Evolutionary conservation across 2,888 invertebrate genomes (phyloP).

Genomic region (Polydesmus complanatus): DNA sequence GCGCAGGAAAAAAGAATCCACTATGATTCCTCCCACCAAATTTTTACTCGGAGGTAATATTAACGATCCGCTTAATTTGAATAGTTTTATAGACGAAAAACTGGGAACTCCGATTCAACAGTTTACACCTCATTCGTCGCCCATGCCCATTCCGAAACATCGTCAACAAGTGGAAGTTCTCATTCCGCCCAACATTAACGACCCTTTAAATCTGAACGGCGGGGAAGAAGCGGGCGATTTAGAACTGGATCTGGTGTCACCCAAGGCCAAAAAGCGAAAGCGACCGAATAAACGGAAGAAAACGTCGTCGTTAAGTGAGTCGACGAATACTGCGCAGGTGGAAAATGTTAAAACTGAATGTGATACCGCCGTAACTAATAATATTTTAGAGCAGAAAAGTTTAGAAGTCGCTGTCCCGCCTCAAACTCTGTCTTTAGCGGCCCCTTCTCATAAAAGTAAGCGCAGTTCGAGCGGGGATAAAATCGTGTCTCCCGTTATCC

Average conservation of each 20-base stretch:
- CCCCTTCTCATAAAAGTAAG: not conserved
- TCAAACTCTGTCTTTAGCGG: not conserved
- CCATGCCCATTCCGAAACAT: slow-evolving; percentile 66
- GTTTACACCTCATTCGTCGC: slow-evolving; percentile 82
- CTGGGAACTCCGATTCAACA: slow-evolving; percentile 29
- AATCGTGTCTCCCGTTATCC: slow-evolving; percentile 82
- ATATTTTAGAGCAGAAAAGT: no score
- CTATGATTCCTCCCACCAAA: slow-evolving; percentile 71
- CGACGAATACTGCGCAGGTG: not conserved
- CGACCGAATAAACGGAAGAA: slow-evolving; percentile 21
- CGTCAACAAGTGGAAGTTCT: slow-evolving; percentile 61
- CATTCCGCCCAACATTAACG: slow-evolving; percentile 81
- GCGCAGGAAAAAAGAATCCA: slow-evolving; percentile 52
- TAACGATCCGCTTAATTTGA: slow-evolving; percentile 83
- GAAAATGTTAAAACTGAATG: not conserved
- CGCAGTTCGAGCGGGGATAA: slow-evolving; percentile 42
- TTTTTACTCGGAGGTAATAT: slow-evolving; percentile 90
- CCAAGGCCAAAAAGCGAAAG: slow-evolving; percentile 23
- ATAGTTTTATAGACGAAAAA: slow-evolving; percentile 52
- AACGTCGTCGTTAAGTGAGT: not conserved
- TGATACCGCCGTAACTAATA: not conserved
- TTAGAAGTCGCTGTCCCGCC: not conserved
- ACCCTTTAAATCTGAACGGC: slow-evolving; percentile 65
- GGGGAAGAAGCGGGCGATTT: slow-evolving; percentile 66
- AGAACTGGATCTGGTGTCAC: slow-evolving; percentile 21